phyloP scores from a whole-genome alignment of 2,113 vertebrate species.

The Aptenodytes forsteri region DNA sequence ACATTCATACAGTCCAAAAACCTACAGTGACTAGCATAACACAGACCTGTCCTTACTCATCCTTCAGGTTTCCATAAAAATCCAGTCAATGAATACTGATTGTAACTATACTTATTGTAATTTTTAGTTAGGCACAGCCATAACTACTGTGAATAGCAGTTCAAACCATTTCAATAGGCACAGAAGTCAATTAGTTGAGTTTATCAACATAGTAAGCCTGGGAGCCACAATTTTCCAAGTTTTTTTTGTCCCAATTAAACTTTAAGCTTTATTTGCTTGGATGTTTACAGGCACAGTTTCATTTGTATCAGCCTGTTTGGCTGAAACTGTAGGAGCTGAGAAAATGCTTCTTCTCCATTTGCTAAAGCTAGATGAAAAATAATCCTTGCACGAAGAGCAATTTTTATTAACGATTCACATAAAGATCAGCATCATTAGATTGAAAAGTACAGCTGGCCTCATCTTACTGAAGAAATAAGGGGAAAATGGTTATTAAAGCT shows the following conservation, averaged over 20 bases:
- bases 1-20: rapidly evolving
- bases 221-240: not conserved
- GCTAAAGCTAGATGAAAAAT: conserved; percentile 28
- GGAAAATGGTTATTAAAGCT: conserved; percentile 27
- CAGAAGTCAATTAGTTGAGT: not conserved
- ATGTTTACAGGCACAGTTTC: conserved; percentile 6
- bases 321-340: conserved; percentile 41
- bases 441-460: not conserved
- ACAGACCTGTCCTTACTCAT: not conserved
- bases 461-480: conserved; percentile 43
- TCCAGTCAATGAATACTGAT: not conserved
- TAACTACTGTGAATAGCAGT: not conserved
- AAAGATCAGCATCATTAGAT: conserved; percentile 60
- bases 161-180: not conserved
- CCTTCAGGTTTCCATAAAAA: not conserved
- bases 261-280: not conserved
- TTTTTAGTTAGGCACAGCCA: not conserved
- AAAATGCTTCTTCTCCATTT: conserved; percentile 24
- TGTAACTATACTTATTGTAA: not conserved
- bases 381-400: conserved; percentile 17
- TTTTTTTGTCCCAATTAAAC: not conserved
- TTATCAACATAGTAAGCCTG: not conserved
- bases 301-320: conserved; percentile 37
- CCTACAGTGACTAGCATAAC: not conserved
- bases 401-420: conserved; percentile 56